Base-by-base conservation (phyloP, 2,888 invertebrate genomes). In the Rhagophthalmus giganteus region DNA sequence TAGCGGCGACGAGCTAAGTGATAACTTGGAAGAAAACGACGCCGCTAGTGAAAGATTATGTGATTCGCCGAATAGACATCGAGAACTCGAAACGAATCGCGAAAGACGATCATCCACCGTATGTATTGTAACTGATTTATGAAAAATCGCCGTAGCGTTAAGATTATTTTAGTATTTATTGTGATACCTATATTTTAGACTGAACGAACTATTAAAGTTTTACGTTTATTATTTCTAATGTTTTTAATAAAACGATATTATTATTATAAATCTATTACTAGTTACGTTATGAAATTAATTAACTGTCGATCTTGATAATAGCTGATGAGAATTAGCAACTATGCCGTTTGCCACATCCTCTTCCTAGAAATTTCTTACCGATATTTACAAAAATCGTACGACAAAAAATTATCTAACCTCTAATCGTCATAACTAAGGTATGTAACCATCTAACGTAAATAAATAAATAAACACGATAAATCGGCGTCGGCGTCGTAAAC, bases 141-240 rank as follows among this genome's bases (percentile, higher is more conserved):
- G 12, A 39, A 20, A 20, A 5, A 20, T 5, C 7, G n/a, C n/a
- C n/a, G n/a, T n/a, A n/a, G n/a, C n/a, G n/a, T n/a, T n/a, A n/a
- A n/a, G n/a, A n/a, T n/a, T n/a, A n/a, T 20, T 5, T 20, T 20
- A 20, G 20, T 20, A 20, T 20, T 20, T 20, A 20, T 20, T 20
- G 7, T 20, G 27, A 31, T 46, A 38, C 37, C 38, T 37, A 46
- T 46, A 46, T 31, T 38, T 46, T 31, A 38, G 46, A 46, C 46
- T 46, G 46, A 46, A 24, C 3, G 20, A 20, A 5, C 10, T 30
- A 24, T 28, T 40, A 37, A 8, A 8, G 30, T 31, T 11, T 30
- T 31, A 12, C n/a, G 8, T 41, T 41, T 41, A 20, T 20, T 20
- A 5, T 7, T 20, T 3, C 7, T 20, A 5, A 20, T 20, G 7